Conservation (phyloP, 2,888 invertebrate species). For the Eulithis prunata region DNA sequence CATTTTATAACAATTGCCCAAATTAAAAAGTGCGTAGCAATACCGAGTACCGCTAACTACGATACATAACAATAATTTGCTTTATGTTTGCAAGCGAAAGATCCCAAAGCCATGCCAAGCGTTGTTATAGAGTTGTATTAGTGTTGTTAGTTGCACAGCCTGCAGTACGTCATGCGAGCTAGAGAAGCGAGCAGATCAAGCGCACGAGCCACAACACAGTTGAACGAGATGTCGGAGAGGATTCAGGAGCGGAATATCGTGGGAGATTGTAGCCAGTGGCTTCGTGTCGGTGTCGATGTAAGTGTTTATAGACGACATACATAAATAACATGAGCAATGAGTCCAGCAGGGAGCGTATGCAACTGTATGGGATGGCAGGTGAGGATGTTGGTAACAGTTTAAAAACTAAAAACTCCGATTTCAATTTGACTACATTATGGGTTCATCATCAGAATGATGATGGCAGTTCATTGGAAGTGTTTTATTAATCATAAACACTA, state of each 20-base stretch:
- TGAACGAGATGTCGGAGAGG: not conserved
- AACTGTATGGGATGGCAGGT: too few relatives aligned
- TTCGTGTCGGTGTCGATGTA: too few relatives aligned
- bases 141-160: not conserved
- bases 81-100: not conserved
- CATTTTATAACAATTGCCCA: not conserved
- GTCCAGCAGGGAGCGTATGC: too few relatives aligned
- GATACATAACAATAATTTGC: not conserved
- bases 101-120: slow-evolving; percentile 2
- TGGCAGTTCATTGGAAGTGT: too few relatives aligned
- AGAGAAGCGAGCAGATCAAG: slow-evolving; percentile 1
- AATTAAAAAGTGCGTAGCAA: not conserved
- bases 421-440: too few relatives aligned
- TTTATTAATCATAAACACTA: too few relatives aligned
- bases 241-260: not conserved
- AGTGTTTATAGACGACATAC: too few relatives aligned
- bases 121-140: not conserved
- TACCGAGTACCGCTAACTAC: not conserved
- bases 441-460: too few relatives aligned
- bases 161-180: slow-evolving; percentile 4
- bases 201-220: slow-evolving; percentile 1
- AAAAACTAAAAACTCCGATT: too few relatives aligned
- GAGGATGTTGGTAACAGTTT: too few relatives aligned
- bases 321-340: too few relatives aligned
- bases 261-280: too few relatives aligned